Percentiles rank a stretch among this genome's conserved stretches.
Evolutionary conservation across 2,113 vertebrate genomes (phyloP).

Genomic region (Anhinga anhinga): DNA sequence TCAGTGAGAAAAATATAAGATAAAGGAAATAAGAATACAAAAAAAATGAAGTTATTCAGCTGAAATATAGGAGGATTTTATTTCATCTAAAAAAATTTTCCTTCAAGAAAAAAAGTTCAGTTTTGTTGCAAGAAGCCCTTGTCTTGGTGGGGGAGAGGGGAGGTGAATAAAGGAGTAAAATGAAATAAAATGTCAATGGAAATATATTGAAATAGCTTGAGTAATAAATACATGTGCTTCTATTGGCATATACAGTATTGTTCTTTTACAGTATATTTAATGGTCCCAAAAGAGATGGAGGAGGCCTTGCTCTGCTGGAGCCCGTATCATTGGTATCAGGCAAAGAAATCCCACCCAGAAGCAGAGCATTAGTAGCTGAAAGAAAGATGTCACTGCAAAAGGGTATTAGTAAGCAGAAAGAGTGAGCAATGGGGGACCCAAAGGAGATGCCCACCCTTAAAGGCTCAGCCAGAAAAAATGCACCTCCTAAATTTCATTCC

Average conservation of each 20-base stretch:
- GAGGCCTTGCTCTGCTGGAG: neutral
- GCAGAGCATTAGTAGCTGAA: neutral
- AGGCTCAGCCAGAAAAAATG: neutral
- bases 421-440: fast-evolving
- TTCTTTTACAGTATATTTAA: neutral
- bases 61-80: neutral
- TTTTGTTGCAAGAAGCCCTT: neutral
- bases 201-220: neutral
- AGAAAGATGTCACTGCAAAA: neutral
- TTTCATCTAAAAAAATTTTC: neutral
- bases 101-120: neutral
- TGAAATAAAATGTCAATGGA: neutral
- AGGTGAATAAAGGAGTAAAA: neutral
- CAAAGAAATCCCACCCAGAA: neutral
- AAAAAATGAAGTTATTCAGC: fast-evolving
- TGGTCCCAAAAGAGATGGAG: neutral
- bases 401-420: neutral
- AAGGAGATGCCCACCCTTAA: neutral
- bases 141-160: neutral
- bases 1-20: neutral
- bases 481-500: neutral
- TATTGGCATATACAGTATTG: neutral
- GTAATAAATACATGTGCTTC: neutral
- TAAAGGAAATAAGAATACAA: neutral
- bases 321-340: neutral